phyloP scores from a whole-genome alignment of 2,797 vertebrate species.

The Coregonus suidteri region DNA sequence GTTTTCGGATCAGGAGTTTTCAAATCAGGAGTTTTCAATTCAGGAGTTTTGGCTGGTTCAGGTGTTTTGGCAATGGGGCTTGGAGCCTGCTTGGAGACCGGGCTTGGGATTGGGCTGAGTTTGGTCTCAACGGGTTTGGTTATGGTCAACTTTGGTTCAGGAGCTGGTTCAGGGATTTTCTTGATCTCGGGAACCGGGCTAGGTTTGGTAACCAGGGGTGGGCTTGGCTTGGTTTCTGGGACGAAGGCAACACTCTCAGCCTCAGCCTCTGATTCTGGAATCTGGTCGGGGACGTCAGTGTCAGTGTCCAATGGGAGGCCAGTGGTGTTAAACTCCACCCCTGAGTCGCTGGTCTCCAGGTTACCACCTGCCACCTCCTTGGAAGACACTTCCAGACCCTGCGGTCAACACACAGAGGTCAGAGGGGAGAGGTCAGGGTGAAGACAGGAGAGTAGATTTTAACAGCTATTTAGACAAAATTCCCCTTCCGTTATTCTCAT shows the following conservation, averaged over 20 bases:
- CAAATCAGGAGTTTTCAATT: conserved; percentile 57
- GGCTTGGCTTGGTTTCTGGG: conserved; percentile 52
- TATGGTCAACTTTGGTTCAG: conserved; percentile 57
- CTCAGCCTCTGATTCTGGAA: conserved; percentile 69
- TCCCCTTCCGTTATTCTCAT: not conserved
- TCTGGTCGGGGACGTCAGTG: conserved; percentile 74
- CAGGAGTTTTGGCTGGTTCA: conserved; percentile 38
- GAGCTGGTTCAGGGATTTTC: conserved; percentile 52
- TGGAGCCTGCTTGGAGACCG: conserved; percentile 60
- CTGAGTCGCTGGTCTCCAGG: conserved; percentile 82
- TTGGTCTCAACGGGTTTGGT: conserved; percentile 62
- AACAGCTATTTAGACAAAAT: not conserved
- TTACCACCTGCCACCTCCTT: conserved; percentile 76
- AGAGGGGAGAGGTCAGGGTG: not conserved
- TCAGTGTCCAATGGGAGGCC: conserved; percentile 81
- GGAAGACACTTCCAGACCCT: conserved; percentile 82
- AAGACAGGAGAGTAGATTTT: not conserved
- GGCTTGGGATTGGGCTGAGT: conserved; percentile 61
- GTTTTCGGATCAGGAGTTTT: conserved; percentile 46
- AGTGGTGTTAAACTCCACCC: conserved; percentile 79
- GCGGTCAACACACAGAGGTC: conserved; percentile 12
- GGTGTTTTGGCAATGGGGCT: conserved; percentile 24
- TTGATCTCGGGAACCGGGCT: conserved; percentile 56
- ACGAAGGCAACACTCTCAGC: conserved; percentile 60
- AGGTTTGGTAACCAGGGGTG: conserved; percentile 43